phyloP scores from a whole-genome alignment of 2,797 vertebrate genomes.

The Phoxinus dragarum region DNA sequence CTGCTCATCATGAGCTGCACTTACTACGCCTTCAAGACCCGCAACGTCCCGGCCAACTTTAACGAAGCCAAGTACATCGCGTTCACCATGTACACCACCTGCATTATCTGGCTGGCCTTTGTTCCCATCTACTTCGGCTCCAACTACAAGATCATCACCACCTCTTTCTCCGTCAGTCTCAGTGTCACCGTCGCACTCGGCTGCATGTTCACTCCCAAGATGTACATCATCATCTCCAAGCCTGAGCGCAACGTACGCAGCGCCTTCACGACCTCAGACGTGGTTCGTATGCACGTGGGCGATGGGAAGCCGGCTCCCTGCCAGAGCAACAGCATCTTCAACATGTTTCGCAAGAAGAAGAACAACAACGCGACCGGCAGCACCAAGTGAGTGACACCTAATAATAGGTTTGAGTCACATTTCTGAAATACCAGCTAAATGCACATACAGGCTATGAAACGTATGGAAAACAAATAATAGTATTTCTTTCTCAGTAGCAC shows the following conservation, averaged over 20 bases:
- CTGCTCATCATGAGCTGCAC: conserved; percentile 99
- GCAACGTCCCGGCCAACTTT: conserved; percentile 98
- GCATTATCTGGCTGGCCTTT: conserved; percentile 99
- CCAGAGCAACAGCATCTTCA: conserved; percentile 92
- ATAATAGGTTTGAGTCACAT: conserved; percentile 8
- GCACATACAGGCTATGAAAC: conserved; percentile 41
- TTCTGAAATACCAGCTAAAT: conserved; percentile 32
- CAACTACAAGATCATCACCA: conserved; percentile 99
- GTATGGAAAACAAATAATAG: conserved; percentile 41
- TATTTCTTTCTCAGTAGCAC: conserved; percentile 53
- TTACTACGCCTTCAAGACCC: conserved; percentile 99
- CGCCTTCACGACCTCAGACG: conserved; percentile 98
- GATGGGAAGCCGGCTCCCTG: conserved; percentile 92
- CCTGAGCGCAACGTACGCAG: conserved; percentile 97
- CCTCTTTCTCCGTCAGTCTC: conserved; percentile 97
- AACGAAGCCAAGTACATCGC: conserved; percentile 99
- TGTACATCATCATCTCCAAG: conserved; percentile 99
- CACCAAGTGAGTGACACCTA: conserved; percentile 88
- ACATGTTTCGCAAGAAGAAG: conserved; percentile 98
- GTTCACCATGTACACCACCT: conserved; percentile 99
- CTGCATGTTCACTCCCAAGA: conserved; percentile 99
- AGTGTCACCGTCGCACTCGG: conserved; percentile 97
- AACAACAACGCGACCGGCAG: conserved; percentile 87
- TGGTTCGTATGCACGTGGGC: conserved; percentile 98
- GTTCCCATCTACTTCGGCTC: conserved; percentile 99